A percentile compares a stretch with the other conserved stretches of the same genome.
Conservation (phyloP, 1,140 invertebrate species). For the Phocides pigmalion region DNA sequence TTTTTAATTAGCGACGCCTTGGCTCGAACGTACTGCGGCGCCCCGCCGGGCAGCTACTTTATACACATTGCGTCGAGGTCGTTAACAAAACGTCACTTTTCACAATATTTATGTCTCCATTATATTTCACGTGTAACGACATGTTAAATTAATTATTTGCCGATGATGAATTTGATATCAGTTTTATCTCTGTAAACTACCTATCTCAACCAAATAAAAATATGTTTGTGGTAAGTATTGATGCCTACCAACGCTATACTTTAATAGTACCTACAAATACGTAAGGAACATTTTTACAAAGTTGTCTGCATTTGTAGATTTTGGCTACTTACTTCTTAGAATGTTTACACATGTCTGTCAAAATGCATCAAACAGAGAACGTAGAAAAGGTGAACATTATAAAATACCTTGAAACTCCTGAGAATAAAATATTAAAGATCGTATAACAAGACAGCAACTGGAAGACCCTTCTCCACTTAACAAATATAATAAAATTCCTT, state of each 20-base stretch:
- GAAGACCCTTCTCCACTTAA: conserved; percentile 41
- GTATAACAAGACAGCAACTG: conserved; percentile 39
- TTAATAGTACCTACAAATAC: too few relatives aligned
- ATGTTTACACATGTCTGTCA: too few relatives aligned
- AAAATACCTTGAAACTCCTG: conserved; percentile 8
- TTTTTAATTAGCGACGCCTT: conserved; percentile 74
- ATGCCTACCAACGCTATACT: too few relatives aligned
- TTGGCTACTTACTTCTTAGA: too few relatives aligned
- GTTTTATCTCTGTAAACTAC: background rate
- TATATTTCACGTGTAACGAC: conserved; percentile 74
- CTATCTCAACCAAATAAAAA: too few relatives aligned
- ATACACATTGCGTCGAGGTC: conserved; percentile 66
- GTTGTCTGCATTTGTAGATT: too few relatives aligned
- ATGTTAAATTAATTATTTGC: conserved; percentile 57
- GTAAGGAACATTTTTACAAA: too few relatives aligned
- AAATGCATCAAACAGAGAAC: background rate
- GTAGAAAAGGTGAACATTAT: background rate
- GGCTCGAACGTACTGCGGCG: conserved; percentile 50
- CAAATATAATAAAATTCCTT: conserved; percentile 70
- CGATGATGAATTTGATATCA: background rate
- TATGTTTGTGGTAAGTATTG: too few relatives aligned
- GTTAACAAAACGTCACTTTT: conserved; percentile 80
- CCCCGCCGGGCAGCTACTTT: conserved; percentile 67
- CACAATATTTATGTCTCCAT: conserved; percentile 80
- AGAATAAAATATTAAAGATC: conserved; percentile 41